These are phyloP conservation scores for Linyphia triangularis DNA, from an alignment of 2,888 invertebrate genomes.

Conservation along the genomic window DNA sequence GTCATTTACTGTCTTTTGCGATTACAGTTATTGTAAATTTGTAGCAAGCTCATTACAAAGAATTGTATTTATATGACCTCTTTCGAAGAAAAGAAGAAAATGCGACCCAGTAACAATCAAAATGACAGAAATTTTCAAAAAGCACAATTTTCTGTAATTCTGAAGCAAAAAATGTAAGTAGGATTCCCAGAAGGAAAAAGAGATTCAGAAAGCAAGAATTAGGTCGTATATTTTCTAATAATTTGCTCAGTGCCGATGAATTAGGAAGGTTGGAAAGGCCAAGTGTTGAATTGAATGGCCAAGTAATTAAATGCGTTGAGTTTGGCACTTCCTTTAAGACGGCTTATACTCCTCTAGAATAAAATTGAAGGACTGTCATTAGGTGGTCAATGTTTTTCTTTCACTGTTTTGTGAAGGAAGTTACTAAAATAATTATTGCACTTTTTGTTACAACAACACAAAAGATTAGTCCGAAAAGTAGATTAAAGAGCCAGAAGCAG, in stretches of 20 bases:
- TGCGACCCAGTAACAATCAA: background rate
- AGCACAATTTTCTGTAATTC: background rate
- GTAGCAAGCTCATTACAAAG: too few species aligned
- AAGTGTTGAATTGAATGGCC: conserved; percentile 23
- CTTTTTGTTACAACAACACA: background rate
- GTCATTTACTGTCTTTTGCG: too few species aligned
- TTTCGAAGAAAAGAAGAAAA: too few species aligned
- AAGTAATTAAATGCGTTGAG: conserved; percentile 27
- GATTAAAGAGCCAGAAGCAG: background rate
- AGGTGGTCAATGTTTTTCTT: background rate
- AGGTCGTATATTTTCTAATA: conserved; percentile 35
- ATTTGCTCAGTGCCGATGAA: background rate
- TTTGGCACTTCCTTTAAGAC: conserved; percentile 33
- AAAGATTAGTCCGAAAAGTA: background rate
- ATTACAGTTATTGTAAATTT: too few species aligned
- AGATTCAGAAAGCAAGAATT: background rate
- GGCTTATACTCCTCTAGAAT: background rate
- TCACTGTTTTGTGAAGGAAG: background rate
- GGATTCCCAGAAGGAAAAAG: background rate
- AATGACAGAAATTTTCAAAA: background rate
- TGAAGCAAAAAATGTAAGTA: background rate
- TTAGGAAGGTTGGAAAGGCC: conserved; percentile 17
- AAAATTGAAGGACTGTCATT: conserved; percentile 1
- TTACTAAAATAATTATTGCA: background rate
- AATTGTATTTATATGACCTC: too few species aligned